phyloP scores from a whole-genome alignment of 2,113 vertebrate genomes.

The Hyperopisus bebe region DNA sequence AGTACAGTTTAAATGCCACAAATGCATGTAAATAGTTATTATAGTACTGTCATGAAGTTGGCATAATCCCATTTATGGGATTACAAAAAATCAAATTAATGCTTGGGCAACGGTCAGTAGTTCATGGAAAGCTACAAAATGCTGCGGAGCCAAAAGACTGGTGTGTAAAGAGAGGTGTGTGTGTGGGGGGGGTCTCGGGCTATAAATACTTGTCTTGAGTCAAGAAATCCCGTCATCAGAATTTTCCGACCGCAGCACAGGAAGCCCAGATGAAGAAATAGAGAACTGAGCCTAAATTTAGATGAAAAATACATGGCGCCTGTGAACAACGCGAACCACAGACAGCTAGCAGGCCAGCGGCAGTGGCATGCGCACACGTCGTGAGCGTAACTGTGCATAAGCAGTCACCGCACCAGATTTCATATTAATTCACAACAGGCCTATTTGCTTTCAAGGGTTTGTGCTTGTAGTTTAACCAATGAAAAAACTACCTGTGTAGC shows the following conservation, averaged over 20 bases:
- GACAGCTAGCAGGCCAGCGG: background rate
- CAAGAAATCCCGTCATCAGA: slow-evolving; percentile 65
- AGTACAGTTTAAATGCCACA: background rate
- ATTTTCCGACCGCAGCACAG: slow-evolving; percentile 70
- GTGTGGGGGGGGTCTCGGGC: slow-evolving; percentile 16
- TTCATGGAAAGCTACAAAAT: background rate
- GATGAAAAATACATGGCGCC: slow-evolving; percentile 29
- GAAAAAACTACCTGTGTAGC: background rate
- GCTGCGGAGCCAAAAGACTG: slow-evolving; percentile 1
- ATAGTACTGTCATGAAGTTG: background rate
- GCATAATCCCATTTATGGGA: background rate
- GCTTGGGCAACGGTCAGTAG: background rate
- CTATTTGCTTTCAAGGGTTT: background rate
- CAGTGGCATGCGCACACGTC: background rate
- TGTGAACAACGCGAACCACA: background rate
- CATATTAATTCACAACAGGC: background rate
- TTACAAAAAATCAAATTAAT: background rate
- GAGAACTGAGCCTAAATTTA: slow-evolving; percentile 63
- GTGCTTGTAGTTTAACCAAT: background rate
- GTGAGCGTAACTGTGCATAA: background rate
- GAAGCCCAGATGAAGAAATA: slow-evolving; percentile 67
- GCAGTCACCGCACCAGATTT: background rate
- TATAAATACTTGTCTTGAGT: slow-evolving; percentile 65
- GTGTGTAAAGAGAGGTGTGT: background rate
- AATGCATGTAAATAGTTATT: background rate